These are phyloP conservation scores for Halesus radiatus DNA, from an alignment of 1,140 invertebrate genomes.

Conservation along the genomic window DNA sequence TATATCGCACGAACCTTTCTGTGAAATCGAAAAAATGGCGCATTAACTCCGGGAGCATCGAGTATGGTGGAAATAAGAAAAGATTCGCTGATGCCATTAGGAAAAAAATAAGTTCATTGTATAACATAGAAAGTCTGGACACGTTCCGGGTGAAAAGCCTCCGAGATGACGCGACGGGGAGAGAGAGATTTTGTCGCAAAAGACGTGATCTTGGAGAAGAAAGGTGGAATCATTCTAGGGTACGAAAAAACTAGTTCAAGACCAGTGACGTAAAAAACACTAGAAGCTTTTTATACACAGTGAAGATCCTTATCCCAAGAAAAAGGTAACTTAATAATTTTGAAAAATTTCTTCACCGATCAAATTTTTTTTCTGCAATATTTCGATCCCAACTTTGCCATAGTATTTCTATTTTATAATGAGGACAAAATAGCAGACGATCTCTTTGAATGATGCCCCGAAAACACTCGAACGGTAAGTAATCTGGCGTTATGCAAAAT, in stretches of 20 bases:
- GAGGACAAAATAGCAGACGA: too few species aligned
- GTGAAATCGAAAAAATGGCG: neutral
- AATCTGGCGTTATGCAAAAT: too few species aligned
- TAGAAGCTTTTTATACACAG: too few species aligned
- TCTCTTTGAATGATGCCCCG: too few species aligned
- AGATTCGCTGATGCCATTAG: constrained; percentile 11
- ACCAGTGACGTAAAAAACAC: neutral
- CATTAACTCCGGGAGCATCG: neutral
- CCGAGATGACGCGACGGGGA: neutral
- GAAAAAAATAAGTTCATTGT: constrained; percentile 37
- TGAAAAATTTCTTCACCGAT: too few species aligned
- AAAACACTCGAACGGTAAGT: too few species aligned
- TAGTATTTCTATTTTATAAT: too few species aligned
- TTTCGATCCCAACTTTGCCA: too few species aligned
- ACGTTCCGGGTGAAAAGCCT: constrained; percentile 25
- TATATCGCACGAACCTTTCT: neutral
- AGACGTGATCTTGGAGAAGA: constrained; percentile 3
- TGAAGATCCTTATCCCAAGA: too few species aligned
- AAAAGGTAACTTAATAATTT: too few species aligned
- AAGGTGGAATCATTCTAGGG: constrained; percentile 14
- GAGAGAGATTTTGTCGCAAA: constrained; percentile 29
- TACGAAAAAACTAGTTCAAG: neutral
- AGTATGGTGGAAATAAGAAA: neutral
- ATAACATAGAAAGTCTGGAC: constrained; percentile 25
- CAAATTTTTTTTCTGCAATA: too few species aligned